Conservation (phyloP, 2,113 vertebrate genomes). For the Tupaia tana region DNA sequence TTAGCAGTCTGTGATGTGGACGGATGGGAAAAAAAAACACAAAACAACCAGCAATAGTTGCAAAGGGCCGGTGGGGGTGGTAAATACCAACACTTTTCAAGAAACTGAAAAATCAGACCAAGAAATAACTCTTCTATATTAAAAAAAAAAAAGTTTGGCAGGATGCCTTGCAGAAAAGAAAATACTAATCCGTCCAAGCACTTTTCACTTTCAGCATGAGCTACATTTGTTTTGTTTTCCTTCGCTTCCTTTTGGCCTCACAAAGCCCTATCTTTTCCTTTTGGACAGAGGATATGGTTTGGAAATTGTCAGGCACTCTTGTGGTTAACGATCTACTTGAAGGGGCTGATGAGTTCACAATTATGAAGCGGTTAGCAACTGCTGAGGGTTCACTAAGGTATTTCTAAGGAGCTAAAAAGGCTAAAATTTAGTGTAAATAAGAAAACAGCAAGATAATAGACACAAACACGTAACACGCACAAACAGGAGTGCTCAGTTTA, state of each 20-base stretch:
- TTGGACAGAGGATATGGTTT: slow-evolving; percentile 70
- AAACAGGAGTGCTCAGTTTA: slow-evolving; percentile 50
- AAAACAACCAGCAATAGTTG: slow-evolving; percentile 20
- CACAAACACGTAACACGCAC: not conserved
- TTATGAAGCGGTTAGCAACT: slow-evolving; percentile 71
- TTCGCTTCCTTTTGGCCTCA: slow-evolving; percentile 79
- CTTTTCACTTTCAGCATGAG: slow-evolving; percentile 80
- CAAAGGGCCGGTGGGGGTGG: not conserved
- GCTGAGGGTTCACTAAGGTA: slow-evolving; percentile 64
- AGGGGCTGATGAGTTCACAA: slow-evolving; percentile 69
- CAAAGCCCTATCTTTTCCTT: slow-evolving; percentile 78
- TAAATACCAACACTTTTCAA: slow-evolving; percentile 60
- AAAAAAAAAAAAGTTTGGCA: slow-evolving; percentile 63
- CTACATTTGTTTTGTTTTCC: slow-evolving; percentile 81
- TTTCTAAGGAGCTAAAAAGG: slow-evolving; percentile 56
- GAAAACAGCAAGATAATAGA: slow-evolving; percentile 54
- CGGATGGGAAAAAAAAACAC: slow-evolving; percentile 38
- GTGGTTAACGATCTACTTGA: slow-evolving; percentile 74
- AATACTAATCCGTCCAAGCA: slow-evolving; percentile 77
- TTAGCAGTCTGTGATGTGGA: slow-evolving; percentile 13
- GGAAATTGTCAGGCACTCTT: slow-evolving; percentile 73
- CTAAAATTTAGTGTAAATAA: slow-evolving; percentile 58
- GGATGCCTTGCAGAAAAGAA: slow-evolving; percentile 74
- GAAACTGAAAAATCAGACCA: slow-evolving; percentile 63
- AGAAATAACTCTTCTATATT: slow-evolving; percentile 62